These are phyloP conservation scores for Antedon bifida DNA, from an alignment of 35 echinoderm and acorn worm genomes.

Conservation along the genomic window DNA sequence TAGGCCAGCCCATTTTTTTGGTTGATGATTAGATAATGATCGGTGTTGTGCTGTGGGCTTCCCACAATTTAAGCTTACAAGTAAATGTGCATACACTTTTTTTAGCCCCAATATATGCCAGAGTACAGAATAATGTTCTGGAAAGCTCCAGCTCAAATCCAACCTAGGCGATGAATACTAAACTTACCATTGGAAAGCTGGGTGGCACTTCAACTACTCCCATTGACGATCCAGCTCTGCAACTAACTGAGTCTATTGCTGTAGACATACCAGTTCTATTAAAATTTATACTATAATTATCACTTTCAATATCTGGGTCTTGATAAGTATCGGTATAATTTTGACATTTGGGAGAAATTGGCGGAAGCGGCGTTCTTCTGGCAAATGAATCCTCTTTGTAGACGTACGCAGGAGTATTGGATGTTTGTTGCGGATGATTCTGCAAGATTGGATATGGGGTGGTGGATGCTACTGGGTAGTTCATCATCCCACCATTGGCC, in stretches of 20 bases:
- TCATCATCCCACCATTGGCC: not conserved
- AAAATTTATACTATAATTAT: not conserved
- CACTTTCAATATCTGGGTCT: not conserved
- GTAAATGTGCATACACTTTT: too few species aligned
- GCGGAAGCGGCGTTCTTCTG: not conserved
- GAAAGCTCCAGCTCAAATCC: too few species aligned
- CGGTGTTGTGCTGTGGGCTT: too few species aligned
- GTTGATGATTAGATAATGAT: too few species aligned
- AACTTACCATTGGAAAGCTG: slow-evolving; percentile 40
- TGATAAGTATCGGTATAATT: not conserved
- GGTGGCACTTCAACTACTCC: slow-evolving; percentile 2
- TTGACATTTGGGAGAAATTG: not conserved
- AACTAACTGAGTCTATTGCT: not conserved
- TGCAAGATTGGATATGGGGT: not conserved
- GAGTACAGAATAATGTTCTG: too few species aligned
- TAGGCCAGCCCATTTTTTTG: too few species aligned
- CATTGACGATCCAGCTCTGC: not conserved
- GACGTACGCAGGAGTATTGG: not conserved
- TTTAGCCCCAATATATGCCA: too few species aligned
- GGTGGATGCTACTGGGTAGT: not conserved
- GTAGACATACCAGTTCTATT: not conserved
- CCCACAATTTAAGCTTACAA: too few species aligned
- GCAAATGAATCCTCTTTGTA: not conserved
- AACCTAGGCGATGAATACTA: too few species aligned
- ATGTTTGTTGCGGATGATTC: not conserved